Conservation (phyloP, 2,113 vertebrate genomes). For the Planiliza haematocheilus region DNA sequence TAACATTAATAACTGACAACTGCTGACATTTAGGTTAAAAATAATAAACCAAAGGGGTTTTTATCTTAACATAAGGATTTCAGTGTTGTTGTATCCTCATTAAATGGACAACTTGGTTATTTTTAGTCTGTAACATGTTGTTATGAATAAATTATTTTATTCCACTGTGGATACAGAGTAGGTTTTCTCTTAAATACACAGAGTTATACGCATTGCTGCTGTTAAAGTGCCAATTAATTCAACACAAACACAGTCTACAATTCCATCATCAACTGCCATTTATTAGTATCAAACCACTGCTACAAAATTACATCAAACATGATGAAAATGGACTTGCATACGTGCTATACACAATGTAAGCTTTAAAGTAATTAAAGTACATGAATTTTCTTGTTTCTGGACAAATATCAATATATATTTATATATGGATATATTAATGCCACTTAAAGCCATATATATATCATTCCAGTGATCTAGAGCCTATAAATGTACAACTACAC, state of each 20-base stretch:
- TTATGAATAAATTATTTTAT: conserved; percentile 56
- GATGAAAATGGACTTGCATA: conserved; percentile 84
- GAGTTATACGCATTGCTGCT: not conserved
- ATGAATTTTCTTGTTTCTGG: conserved; percentile 74
- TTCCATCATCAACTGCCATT: conserved; percentile 84
- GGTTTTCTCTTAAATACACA: conserved; percentile 11
- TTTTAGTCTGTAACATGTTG: conserved; percentile 46
- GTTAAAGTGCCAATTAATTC: conserved; percentile 25
- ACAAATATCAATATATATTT: conserved; percentile 84
- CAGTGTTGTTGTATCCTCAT: not conserved
- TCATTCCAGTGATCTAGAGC: conserved; percentile 84
- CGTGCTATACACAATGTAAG: conserved; percentile 85
- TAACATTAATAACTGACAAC: no score
- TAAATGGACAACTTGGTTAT: conserved; percentile 19
- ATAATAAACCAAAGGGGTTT: no score
- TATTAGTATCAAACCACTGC: conserved; percentile 88
- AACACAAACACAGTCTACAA: conserved; percentile 67
- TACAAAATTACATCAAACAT: conserved; percentile 86
- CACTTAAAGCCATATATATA: conserved; percentile 83
- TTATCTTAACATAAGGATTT: not conserved
- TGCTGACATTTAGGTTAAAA: no score
- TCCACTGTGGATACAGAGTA: conserved; percentile 11
- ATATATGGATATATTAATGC: conserved; percentile 80
- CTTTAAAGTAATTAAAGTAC: conserved; percentile 82
- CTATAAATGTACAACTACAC: conserved; percentile 84